These are phyloP conservation scores for Griposia aprilina DNA, from an alignment of 2,888 invertebrate genomes.

Conservation along the genomic window DNA sequence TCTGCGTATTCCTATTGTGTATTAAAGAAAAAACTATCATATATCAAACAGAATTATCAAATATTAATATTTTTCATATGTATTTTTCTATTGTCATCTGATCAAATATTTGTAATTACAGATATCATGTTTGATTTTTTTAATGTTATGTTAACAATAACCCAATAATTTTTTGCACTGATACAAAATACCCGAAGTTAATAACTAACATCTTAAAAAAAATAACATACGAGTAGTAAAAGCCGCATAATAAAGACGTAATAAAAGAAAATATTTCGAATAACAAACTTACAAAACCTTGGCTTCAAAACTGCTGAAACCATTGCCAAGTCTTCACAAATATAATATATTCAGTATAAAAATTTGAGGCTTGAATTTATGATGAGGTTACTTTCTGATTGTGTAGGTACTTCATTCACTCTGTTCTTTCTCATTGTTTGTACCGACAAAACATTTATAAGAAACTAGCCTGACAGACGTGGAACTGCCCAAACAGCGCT, in stretches of 20 bases:
- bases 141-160: background rate
- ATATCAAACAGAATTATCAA: background rate
- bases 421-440: background rate
- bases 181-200: background rate
- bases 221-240: background rate
- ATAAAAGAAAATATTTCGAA: background rate
- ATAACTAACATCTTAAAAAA: background rate
- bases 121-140: background rate
- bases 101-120: background rate
- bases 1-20: background rate
- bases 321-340: slow-evolving; percentile 24
- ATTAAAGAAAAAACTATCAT: background rate
- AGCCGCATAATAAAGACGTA: background rate
- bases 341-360: slow-evolving; percentile 22
- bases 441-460: background rate
- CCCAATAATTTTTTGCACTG: background rate
- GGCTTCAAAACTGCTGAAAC: background rate
- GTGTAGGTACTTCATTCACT: background rate
- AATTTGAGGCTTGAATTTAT: slow-evolving; percentile 16
- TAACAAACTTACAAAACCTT: background rate
- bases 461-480: background rate
- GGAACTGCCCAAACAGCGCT: too few relatives aligned
- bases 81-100: too few relatives aligned
- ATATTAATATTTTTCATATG: background rate
- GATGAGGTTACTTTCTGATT: slow-evolving; percentile 8